Conservation (phyloP, 92 coral and sea anemone species). For the Zoanthus sociatus region DNA sequence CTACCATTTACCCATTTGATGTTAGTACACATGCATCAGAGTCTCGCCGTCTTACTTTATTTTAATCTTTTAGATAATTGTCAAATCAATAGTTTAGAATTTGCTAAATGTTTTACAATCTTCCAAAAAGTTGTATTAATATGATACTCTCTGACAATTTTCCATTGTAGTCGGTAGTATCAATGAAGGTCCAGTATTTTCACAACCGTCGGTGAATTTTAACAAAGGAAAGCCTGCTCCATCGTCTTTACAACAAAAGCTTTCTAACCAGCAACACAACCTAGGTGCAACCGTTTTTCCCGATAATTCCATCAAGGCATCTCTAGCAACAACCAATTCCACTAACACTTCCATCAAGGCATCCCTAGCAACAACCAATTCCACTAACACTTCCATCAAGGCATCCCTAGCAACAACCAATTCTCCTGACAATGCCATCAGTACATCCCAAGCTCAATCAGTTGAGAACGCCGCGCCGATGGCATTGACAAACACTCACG, state of each 20-base stretch:
- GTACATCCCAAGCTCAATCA: neutral
- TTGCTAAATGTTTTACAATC: too few relatives aligned
- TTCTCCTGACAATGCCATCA: slow-evolving; percentile 8
- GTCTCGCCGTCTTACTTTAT: too few relatives aligned
- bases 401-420: neutral
- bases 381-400: neutral
- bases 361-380: neutral
- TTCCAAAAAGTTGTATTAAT: too few relatives aligned
- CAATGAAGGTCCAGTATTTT: slow-evolving; percentile 9
- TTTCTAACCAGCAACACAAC: neutral
- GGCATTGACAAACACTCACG: neutral
- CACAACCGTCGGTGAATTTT: slow-evolving; percentile 12
- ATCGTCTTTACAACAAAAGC: neutral
- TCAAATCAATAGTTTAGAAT: too few relatives aligned
- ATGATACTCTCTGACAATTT: neutral
- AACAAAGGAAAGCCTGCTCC: slow-evolving; percentile 23
- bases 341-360: too few relatives aligned
- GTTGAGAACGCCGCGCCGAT: neutral
- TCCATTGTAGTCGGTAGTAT: slow-evolving; percentile 29
- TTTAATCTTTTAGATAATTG: too few relatives aligned
- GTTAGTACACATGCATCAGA: too few relatives aligned
- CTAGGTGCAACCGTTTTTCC: neutral
- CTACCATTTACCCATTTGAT: too few relatives aligned
- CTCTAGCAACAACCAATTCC: too few relatives aligned
- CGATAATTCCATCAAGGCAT: too few relatives aligned